phyloP scores from a whole-genome alignment of 2,113 vertebrate species.

The Serinus canaria region DNA sequence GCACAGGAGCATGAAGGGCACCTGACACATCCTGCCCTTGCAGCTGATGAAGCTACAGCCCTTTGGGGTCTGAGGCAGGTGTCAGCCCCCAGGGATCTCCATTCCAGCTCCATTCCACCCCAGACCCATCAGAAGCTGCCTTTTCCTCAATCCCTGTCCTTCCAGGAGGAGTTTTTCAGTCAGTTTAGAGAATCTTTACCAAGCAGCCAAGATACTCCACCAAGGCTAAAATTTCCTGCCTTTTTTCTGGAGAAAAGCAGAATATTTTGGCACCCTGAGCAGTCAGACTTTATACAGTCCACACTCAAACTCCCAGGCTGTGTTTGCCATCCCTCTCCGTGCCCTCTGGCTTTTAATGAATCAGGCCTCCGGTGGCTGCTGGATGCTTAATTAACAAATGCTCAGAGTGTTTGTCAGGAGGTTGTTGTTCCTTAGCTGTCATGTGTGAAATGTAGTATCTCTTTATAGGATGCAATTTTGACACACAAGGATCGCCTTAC shows the following conservation, averaged over 20 bases:
- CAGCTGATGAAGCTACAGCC: neutral
- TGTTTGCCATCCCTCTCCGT: neutral
- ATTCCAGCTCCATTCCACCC: neutral
- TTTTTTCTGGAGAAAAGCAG: neutral
- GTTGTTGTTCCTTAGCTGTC: constrained; percentile 58
- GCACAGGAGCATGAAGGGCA: neutral
- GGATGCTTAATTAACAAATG: neutral
- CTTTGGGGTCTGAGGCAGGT: neutral
- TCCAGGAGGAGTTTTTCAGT: neutral
- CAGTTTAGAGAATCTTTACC: neutral
- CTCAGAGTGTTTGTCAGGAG: neutral
- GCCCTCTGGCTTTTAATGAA: constrained; percentile 66
- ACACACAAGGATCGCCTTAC: constrained; percentile 77
- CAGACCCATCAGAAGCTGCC: neutral
- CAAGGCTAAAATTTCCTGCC: neutral
- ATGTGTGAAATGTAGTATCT: constrained; percentile 77
- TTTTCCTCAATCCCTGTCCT: neutral
- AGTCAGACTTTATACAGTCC: neutral
- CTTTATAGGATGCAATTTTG: constrained; percentile 82
- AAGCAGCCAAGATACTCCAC: neutral
- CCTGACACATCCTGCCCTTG: fast-evolving
- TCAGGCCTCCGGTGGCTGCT: constrained; percentile 32
- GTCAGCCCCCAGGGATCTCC: neutral
- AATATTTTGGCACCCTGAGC: neutral
- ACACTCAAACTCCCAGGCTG: neutral